phyloP scores from a whole-genome alignment of 2,797 vertebrate species.

The Gambelia wislizenii region DNA sequence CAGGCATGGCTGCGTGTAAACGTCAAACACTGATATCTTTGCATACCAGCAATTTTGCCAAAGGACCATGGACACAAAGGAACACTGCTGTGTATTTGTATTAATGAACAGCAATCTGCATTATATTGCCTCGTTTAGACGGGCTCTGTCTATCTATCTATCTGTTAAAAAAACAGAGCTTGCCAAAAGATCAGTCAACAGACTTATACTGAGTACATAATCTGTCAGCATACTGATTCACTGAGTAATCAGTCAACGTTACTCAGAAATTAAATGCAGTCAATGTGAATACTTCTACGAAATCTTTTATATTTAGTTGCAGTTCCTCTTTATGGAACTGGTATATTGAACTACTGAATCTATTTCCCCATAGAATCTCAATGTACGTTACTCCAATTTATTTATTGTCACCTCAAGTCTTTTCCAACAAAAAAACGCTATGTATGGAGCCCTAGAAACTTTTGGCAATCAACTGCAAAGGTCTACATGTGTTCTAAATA shows the following conservation, averaged over 20 bases:
- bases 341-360: conserved; percentile 58
- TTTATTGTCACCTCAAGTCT: conserved; percentile 68
- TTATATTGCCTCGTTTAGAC: too few relatives aligned
- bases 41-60: too few relatives aligned
- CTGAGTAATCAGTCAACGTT: conserved; percentile 18
- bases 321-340: conserved; percentile 69
- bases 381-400: conserved; percentile 77
- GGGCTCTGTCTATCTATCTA: too few relatives aligned
- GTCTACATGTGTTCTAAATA: conserved; percentile 62
- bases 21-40: too few relatives aligned
- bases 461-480: conserved; percentile 69
- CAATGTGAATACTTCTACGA: conserved; percentile 46
- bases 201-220: too few relatives aligned
- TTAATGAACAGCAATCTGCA: too few relatives aligned
- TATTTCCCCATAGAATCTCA: conserved; percentile 74
- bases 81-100: too few relatives aligned
- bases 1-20: too few relatives aligned
- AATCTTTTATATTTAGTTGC: conserved; percentile 65
- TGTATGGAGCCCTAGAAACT: conserved; percentile 62
- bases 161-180: conserved; percentile 28
- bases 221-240: too few relatives aligned
- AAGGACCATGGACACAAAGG: too few relatives aligned
- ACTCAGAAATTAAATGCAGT: conserved; percentile 44
- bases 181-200: too few relatives aligned
- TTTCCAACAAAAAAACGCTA: conserved; percentile 67